A percentile compares a stretch with the other conserved stretches of the same genome.
These are phyloP conservation scores for Melanotaenia maccullochi DNA, from an alignment of 2,797 vertebrate species.

Conservation along the genomic window DNA sequence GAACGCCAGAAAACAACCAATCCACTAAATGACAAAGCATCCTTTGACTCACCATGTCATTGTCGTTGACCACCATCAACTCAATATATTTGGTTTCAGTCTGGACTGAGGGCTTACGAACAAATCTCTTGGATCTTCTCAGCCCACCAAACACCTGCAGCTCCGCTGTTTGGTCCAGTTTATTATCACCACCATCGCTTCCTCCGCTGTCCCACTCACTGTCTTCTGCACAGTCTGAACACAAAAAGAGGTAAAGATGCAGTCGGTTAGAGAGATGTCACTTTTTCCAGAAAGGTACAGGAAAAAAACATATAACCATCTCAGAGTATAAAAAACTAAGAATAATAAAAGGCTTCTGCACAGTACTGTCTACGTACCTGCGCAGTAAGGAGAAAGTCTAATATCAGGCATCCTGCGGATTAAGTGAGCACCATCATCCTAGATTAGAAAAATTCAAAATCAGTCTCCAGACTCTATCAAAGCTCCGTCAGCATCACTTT, in stretches of 20 bases:
- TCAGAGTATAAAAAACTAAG: neutral
- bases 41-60: constrained; percentile 78
- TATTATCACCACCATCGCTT: constrained; percentile 52
- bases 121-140: constrained; percentile 77
- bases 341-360: neutral
- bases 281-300: neutral
- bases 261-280: constrained; percentile 8
- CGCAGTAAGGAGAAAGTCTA: constrained; percentile 66
- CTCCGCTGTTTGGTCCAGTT: constrained; percentile 47
- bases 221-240: constrained; percentile 73
- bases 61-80: constrained; percentile 95
- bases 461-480: neutral
- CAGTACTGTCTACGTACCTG: constrained; percentile 57
- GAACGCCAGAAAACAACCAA: neutral
- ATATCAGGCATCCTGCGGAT: constrained; percentile 78
- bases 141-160: constrained; percentile 60
- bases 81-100: constrained; percentile 98
- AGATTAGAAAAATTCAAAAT: constrained; percentile 10
- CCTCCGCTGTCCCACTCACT: constrained; percentile 61
- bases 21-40: neutral
- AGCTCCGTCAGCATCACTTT: neutral
- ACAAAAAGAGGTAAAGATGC: constrained; percentile 43
- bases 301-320: neutral
- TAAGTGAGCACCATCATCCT: constrained; percentile 72
- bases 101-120: constrained; percentile 89